A percentile compares a stretch with the other conserved stretches of the same genome.
These are phyloP conservation scores for Drosophila neutralis DNA, from an alignment of 2,888 invertebrate species.

Conservation along the genomic window DNA sequence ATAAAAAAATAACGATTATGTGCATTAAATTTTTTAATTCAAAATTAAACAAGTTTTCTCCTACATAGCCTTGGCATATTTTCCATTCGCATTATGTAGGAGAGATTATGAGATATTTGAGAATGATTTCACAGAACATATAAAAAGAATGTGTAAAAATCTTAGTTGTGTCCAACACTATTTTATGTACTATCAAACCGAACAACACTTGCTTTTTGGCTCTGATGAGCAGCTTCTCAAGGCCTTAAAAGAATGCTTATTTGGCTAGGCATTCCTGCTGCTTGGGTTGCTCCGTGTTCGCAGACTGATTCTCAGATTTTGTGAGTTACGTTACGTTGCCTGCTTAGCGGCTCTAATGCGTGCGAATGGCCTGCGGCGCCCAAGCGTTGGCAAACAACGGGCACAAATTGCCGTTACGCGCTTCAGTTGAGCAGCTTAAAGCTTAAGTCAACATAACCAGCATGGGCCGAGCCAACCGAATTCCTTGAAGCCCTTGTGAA, in stretches of 20 bases:
- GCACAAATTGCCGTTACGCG: constrained; percentile 77
- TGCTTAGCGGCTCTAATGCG: constrained; percentile 63
- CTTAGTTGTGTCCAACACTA: neutral
- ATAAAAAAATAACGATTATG: neutral
- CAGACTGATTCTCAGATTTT: constrained; percentile 45
- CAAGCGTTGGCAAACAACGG: constrained; percentile 52
- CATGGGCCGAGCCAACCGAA: constrained; percentile 29
- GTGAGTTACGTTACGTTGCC: constrained; percentile 25
- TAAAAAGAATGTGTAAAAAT: neutral
- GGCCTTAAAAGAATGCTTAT: constrained; percentile 23
- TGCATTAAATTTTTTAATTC: too few species aligned
- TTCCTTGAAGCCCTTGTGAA: constrained; percentile 66
- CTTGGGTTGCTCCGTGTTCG: neutral
- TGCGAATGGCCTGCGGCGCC: constrained; percentile 37
- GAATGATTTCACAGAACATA: too few species aligned
- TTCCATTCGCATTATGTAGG: neutral
- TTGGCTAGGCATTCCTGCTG: constrained; percentile 19
- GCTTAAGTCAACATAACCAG: constrained; percentile 72
- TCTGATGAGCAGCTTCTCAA: neutral
- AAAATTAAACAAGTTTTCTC: neutral
- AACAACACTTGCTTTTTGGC: neutral
- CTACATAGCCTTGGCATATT: neutral
- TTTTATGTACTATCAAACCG: neutral
- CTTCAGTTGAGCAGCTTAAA: constrained; percentile 79
- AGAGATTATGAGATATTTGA: neutral